Conservation (phyloP, 2,113 vertebrate genomes). For the Oreochromis aureus region DNA sequence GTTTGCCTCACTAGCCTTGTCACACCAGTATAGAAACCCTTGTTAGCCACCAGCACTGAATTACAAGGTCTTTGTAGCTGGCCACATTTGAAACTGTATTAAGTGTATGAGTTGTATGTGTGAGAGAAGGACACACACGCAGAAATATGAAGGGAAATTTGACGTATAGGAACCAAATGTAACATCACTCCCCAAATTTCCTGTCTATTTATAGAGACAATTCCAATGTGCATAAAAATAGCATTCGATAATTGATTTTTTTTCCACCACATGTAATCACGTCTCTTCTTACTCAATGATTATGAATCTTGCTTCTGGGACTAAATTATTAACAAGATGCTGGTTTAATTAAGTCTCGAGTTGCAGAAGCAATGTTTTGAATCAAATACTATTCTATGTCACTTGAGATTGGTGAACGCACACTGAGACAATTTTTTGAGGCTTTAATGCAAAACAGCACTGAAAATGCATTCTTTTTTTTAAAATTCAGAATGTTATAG, state of each 20-base stretch:
- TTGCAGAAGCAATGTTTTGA: constrained; percentile 2
- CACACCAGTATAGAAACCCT: constrained; percentile 11
- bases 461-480: not conserved
- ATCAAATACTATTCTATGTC: not conserved
- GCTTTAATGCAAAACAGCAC: not conserved
- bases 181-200: not conserved
- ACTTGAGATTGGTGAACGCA: not conserved
- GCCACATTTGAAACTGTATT: not conserved
- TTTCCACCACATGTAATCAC: not conserved
- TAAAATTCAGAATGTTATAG: not conserved
- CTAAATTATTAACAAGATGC: constrained; percentile 28
- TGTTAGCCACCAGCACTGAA: constrained; percentile 23
- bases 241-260: constrained; percentile 3
- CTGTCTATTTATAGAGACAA: not conserved
- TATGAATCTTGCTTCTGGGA: not conserved
- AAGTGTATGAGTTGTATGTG: not conserved
- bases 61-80: constrained; percentile 25
- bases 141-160: not conserved
- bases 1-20: constrained; percentile 27
- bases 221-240: constrained; percentile 10
- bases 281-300: not conserved
- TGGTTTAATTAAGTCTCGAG: constrained; percentile 28
- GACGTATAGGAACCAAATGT: not conserved
- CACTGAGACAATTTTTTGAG: not conserved
- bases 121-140: not conserved